Evolutionary conservation across 2,113 vertebrate genomes (phyloP).

Genomic region (Pyrgilauda ruficollis): DNA sequence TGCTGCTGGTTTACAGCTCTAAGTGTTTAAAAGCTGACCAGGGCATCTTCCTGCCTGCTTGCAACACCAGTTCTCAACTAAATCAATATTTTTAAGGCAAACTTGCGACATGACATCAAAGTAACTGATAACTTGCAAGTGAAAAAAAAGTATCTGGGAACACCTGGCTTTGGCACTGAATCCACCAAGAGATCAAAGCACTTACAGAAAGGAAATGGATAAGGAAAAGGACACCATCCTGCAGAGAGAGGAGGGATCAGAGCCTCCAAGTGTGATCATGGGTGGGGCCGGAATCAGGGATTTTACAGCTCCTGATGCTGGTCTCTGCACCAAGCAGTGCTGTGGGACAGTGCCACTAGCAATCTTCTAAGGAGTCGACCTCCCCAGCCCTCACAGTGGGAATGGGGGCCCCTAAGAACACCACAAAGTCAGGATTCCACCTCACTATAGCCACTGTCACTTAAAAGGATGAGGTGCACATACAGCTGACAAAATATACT

Average conservation of each 20-base stretch:
- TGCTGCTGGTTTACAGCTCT: not conserved
- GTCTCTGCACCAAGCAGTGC: accelerated
- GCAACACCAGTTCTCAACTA: not conserved
- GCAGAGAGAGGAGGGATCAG: not conserved
- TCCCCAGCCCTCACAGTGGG: not conserved
- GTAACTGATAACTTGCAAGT: not conserved
- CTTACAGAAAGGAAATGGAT: not conserved
- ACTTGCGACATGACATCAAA: not conserved
- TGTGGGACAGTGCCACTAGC: not conserved
- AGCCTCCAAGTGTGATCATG: not conserved
- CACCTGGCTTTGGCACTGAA: not conserved
- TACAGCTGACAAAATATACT: not conserved
- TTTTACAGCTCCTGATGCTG: not conserved
- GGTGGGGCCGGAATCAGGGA: not conserved
- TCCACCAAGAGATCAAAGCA: not conserved
- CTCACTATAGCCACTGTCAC: not conserved
- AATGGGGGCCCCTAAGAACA: not conserved
- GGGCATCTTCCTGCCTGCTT: not conserved
- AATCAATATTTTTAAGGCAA: not conserved
- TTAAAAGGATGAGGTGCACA: not conserved
- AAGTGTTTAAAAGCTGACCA: not conserved
- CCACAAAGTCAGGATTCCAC: not conserved
- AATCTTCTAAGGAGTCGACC: accelerated
- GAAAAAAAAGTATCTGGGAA: not conserved
- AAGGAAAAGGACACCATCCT: not conserved